Conservation (phyloP, 2,113 vertebrate species). For the Prunella himalayana region DNA sequence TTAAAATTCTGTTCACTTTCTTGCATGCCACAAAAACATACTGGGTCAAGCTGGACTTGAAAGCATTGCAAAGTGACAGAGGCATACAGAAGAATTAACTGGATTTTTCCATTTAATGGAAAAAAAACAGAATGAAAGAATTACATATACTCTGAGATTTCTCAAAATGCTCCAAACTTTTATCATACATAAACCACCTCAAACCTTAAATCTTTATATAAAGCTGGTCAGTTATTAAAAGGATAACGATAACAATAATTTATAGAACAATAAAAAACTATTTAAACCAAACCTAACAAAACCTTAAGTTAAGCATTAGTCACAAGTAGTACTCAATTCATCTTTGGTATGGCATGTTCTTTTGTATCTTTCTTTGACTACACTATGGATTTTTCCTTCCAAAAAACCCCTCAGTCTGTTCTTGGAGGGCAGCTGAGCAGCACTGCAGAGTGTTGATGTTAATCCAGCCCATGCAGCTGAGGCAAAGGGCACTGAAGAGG, state of each 20-base stretch:
- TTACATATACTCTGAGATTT: background rate
- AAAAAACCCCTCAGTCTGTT: background rate
- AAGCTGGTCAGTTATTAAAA: background rate
- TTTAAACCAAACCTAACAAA: background rate
- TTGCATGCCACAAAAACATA: background rate
- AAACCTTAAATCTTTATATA: background rate
- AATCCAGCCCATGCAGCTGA: background rate
- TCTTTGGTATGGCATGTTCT: background rate
- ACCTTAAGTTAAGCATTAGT: background rate
- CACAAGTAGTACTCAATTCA: background rate
- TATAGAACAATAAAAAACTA: background rate
- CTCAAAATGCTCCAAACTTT: background rate
- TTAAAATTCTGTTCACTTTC: background rate
- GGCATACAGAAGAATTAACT: background rate
- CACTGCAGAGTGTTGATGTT: background rate
- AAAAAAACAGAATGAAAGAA: background rate
- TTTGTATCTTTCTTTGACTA: background rate
- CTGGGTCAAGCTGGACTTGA: background rate
- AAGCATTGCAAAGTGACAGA: background rate
- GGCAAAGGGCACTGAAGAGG: background rate
- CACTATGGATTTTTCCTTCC: background rate
- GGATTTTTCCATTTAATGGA: background rate
- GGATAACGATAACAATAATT: background rate
- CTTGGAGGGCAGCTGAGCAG: background rate
- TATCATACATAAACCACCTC: background rate